Percentiles rank a stretch among this genome's conserved stretches.
phyloP scores from a whole-genome alignment of 2,113 vertebrate genomes.

The Limanda limanda region DNA sequence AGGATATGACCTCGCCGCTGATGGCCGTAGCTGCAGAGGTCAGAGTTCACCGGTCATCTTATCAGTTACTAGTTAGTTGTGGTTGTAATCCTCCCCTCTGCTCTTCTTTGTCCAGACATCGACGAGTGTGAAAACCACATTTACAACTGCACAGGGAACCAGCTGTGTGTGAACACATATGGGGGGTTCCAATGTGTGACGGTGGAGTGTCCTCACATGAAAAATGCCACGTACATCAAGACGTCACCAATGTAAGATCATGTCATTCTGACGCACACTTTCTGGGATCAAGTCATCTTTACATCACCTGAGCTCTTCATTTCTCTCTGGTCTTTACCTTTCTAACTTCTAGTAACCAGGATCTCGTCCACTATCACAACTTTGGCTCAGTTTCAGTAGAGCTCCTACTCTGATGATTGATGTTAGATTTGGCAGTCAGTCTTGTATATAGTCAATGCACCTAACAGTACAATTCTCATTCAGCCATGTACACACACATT shows the following conservation, averaged over 20 bases:
- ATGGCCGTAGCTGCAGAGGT: conserved; percentile 85
- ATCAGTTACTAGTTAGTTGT: not conserved
- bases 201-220: conserved; percentile 81
- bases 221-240: conserved; percentile 87
- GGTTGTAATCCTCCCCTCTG: not conserved
- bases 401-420: too few relatives aligned
- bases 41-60: conserved; percentile 11
- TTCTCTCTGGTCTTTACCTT: not conserved
- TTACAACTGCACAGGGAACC: conserved; percentile 81
- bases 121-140: conserved; percentile 83
- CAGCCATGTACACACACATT: too few relatives aligned
- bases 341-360: too few relatives aligned
- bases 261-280: not conserved
- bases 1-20: conserved; percentile 80
- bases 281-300: not conserved
- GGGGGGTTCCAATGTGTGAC: conserved; percentile 84
- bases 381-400: too few relatives aligned
- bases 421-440: too few relatives aligned
- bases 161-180: conserved; percentile 85
- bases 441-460: too few relatives aligned
- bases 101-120: conserved; percentile 71
- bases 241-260: conserved; percentile 85
- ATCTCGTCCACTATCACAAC: too few relatives aligned
- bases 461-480: too few relatives aligned
- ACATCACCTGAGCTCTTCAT: not conserved